A percentile compares a stretch with the other conserved stretches of the same genome.
Evolutionary conservation across 2,888 invertebrate species (phyloP).

Genomic region (Aplocera efformata): DNA sequence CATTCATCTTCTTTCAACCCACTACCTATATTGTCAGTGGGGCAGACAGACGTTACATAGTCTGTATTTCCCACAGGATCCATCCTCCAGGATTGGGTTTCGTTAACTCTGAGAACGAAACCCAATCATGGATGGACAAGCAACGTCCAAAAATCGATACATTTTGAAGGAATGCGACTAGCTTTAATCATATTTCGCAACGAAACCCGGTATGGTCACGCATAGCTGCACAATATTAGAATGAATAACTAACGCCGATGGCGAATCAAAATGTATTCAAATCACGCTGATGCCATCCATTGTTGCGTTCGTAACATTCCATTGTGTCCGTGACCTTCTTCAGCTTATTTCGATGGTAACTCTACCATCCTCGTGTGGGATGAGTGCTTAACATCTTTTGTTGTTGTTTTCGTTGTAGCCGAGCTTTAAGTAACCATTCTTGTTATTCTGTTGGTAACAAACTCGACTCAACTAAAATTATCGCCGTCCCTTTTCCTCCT

Average conservation of each 20-base stretch:
- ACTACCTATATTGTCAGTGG: too few relatives aligned
- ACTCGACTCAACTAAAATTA: too few relatives aligned
- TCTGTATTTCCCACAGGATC: too few relatives aligned
- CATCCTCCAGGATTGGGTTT: too few relatives aligned
- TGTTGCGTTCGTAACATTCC: slow-evolving; percentile 61
- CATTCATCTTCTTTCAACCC: too few relatives aligned
- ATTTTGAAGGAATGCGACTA: slow-evolving; percentile 1
- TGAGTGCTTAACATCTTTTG: slow-evolving; percentile 27
- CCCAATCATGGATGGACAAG: too few relatives aligned
- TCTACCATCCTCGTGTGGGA: slow-evolving; percentile 35
- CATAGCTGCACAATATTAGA: slow-evolving; percentile 27
- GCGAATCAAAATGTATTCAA: slow-evolving; percentile 52
- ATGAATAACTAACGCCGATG: slow-evolving; percentile 37
- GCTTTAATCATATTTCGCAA: slow-evolving; percentile 17
- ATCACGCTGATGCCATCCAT: slow-evolving; percentile 52
- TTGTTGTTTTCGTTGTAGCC: slow-evolving; percentile 20
- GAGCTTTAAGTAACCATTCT: background rate
- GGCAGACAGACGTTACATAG: too few relatives aligned
- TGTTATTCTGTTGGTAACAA: too few relatives aligned
- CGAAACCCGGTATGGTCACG: slow-evolving; percentile 20
- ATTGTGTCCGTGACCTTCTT: slow-evolving; percentile 64
- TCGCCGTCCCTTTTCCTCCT: too few relatives aligned
- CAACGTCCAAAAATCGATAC: too few relatives aligned
- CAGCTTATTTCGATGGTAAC: slow-evolving; percentile 29
- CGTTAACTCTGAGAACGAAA: too few relatives aligned